Evolutionary conservation across 2,113 vertebrate genomes (phyloP).

Genomic region (Apodemus sylvaticus): DNA sequence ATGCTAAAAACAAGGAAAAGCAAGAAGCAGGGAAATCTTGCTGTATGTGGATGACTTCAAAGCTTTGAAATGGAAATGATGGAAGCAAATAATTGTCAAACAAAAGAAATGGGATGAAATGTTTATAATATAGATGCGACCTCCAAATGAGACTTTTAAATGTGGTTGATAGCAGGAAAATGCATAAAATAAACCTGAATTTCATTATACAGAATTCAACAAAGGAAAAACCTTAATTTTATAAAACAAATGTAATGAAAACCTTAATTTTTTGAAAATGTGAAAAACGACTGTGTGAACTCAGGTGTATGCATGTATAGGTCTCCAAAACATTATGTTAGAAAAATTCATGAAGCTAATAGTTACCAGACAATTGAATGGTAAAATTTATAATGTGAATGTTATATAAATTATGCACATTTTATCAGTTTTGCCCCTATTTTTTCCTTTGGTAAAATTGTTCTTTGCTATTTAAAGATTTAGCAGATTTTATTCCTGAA

Average conservation of each 20-base stretch:
- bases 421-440: constrained; percentile 29
- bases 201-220: neutral
- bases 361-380: constrained; percentile 37
- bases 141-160: neutral
- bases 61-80: neutral
- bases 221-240: neutral
- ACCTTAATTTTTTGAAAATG: neutral
- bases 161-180: neutral
- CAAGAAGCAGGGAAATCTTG: neutral
- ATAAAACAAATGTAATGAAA: constrained; percentile 27
- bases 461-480: constrained; percentile 36
- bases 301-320: neutral
- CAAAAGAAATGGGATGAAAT: constrained; percentile 32
- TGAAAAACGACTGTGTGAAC: neutral
- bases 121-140: neutral
- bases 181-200: constrained; percentile 43
- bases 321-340: neutral
- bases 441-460: constrained; percentile 28
- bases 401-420: constrained; percentile 43
- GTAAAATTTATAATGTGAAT: constrained; percentile 56
- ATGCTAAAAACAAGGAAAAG: constrained; percentile 12
- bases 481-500: neutral
- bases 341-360: constrained; percentile 41
- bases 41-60: neutral
- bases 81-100: constrained; percentile 18